Percentiles rank a stretch among this genome's conserved stretches.
These are phyloP conservation scores for Gambusia affinis DNA, from an alignment of 2,113 vertebrate genomes.

Conservation along the genomic window DNA sequence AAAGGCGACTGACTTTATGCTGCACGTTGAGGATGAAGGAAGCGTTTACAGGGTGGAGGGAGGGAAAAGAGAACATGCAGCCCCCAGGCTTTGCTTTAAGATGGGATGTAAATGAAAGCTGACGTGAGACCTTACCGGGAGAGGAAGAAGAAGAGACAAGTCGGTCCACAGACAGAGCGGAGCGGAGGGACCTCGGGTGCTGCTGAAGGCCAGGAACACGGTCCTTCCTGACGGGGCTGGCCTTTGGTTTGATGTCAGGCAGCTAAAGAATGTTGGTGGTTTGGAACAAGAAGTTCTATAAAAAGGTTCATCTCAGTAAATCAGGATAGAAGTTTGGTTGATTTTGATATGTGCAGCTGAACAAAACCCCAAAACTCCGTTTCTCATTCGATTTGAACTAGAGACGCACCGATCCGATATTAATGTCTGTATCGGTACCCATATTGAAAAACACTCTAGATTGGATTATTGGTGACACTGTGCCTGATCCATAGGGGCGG, in stretches of 20 bases:
- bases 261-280: background rate
- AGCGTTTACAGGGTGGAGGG: background rate
- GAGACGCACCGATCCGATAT: too few relatives aligned
- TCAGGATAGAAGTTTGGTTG: background rate
- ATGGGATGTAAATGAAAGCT: conserved; percentile 33
- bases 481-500: too few relatives aligned
- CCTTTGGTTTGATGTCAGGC: background rate
- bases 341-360: background rate
- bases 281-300: background rate
- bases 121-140: conserved; percentile 17
- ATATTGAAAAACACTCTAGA: too few relatives aligned
- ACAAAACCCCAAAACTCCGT: too few relatives aligned
- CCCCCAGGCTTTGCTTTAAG: conserved; percentile 21
- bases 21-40: background rate
- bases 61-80: conserved; percentile 2
- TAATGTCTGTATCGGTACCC: too few relatives aligned
- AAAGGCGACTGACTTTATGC: background rate
- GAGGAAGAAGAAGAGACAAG: background rate
- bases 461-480: too few relatives aligned
- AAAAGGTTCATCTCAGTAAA: background rate
- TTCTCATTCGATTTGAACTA: too few relatives aligned
- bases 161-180: background rate
- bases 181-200: background rate
- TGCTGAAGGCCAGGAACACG: conserved; percentile 2
- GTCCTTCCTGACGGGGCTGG: background rate